Base-by-base conservation (phyloP, 1,140 invertebrate species). In the Calycopis cecrops region DNA sequence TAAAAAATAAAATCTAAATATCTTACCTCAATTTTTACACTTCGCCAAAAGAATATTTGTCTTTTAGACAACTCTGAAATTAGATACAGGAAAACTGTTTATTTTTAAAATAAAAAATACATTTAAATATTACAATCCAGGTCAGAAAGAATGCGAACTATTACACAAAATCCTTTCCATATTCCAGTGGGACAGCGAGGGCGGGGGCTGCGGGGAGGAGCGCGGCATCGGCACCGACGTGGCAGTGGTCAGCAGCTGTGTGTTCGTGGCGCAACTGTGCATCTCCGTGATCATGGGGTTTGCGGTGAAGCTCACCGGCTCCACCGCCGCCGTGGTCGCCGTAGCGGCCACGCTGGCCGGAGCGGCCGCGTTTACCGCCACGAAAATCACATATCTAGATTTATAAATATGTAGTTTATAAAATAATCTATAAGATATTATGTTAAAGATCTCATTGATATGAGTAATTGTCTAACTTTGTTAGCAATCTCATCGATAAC, bases 141-240 rank as follows among this genome's bases (percentile, higher is more conserved):
- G n/a, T n/a, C n/a, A n/a, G n/a, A n/a, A n/a, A n/a, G n/a, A n/a
- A n/a, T n/a, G n/a, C n/a, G n/a, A n/a, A n/a, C n/a, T n/a, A n/a
- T n/a, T n/a, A n/a, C n/a, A 28, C 21, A 28, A 28, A 28, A 28
- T 2, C 21, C 21, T 28, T 28, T 28, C 2, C 21, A 28, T 28
- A 28, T 71, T 70, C 0, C 69, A 94, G 93, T 95, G 94, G 85
- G 92, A 92, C 69, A 86, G 67, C 90, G 40, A 89, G 77, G 62
- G 84, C 70, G 60, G 89, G 82, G 50, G 92, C 81, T 40, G 88
- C 84, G 72, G 84, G 67, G 14, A 89, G 88, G 58, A 75, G 0
- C 91, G 97, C 10, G 97, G 97, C 1, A 88, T 99, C 8, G 97
- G 97, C 1, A 98, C 97, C 0, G 97, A 98, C 76, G 91, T 99